Evolutionary conservation across 2,797 vertebrate species (phyloP), one percentile per base, ranked within the genome.

Genomic region (Tenualosa thibaudeaui): DNA sequence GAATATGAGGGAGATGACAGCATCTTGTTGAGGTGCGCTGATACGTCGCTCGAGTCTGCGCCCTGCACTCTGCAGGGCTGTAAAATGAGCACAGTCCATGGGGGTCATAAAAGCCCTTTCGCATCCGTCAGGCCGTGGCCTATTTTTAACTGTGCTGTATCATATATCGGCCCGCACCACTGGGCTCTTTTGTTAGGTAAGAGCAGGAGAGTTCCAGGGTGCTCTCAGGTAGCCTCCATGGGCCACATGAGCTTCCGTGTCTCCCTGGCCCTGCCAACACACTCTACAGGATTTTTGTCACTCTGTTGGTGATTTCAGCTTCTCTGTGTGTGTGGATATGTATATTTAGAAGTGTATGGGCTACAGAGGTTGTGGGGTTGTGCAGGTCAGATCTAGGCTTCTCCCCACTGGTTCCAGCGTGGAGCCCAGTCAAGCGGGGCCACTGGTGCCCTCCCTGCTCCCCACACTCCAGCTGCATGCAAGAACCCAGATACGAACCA

Each of bases 401-500:
- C 31, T 40, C 26, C 60, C 7, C 62, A 15, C 4, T 49, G 31
- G 65, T 22, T 71, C 65, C 26, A 40, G 58, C 58, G 22, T 65
- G 62, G 26, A 37, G 3, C 26, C 15, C 68, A 37, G 37, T 31
- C 31, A 15, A 4, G 68, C 31, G 3, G 37, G 71, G 17, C 71
- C 71, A 46, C 37, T 46, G 40, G 37, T 78, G 15, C 37, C 71
- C 71, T 43, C 7, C 17, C 50, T 51, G 50, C 50, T 51, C 19
- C 54, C 17, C 71, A 78, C 71, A 51, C 50, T 51, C 50, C 50
- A 46, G 37, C 71, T 78, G 71, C 71, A 19, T 9, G 17, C 71
- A 22, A 56, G 87, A 81, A 83, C 82, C 84, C 93, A 95, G 96
- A 97, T 96, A 93, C 95, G 94, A 96, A 96, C 96, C 97, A 97